Conservation (phyloP, 2,888 invertebrate genomes). For the Troides helena region DNA sequence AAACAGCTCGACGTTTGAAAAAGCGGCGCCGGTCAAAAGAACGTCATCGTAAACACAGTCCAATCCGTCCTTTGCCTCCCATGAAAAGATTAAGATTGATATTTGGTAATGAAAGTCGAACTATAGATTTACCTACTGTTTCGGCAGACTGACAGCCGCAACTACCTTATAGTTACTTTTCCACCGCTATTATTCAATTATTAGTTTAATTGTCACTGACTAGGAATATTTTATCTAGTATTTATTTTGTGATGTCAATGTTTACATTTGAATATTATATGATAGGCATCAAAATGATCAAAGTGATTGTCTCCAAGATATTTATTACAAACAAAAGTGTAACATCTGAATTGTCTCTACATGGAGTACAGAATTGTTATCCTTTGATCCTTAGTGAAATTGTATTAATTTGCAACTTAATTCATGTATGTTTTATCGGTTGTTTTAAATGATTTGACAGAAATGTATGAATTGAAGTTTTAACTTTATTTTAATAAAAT, state of each 20-base stretch:
- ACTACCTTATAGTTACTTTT: constrained; percentile 68
- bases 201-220: constrained; percentile 78
- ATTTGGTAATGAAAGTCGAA: constrained; percentile 93
- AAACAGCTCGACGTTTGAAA: constrained; percentile 77
- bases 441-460: constrained; percentile 12
- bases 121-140: constrained; percentile 91
- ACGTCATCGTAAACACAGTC: constrained; percentile 74
- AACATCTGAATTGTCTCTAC: constrained; percentile 44
- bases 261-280: constrained; percentile 66
- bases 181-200: constrained; percentile 78
- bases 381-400: constrained; percentile 29
- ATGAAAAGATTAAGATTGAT: constrained; percentile 93
- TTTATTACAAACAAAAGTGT: constrained; percentile 56
- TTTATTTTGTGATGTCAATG: constrained; percentile 70
- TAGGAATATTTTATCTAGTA: constrained; percentile 74
- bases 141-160: constrained; percentile 79
- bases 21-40: constrained; percentile 77
- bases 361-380: constrained; percentile 37
- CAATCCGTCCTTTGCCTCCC: constrained; percentile 82
- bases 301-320: constrained; percentile 63
- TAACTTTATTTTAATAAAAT: constrained; percentile 6
- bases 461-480: constrained; percentile 15
- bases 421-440: constrained; percentile 14
- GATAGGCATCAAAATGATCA: constrained; percentile 63
- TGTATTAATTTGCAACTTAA: constrained; percentile 26